A percentile compares a stretch with the other conserved stretches of the same genome.
phyloP scores from a whole-genome alignment of 2,797 vertebrate genomes.

The Mormyrus proboscirostris region DNA sequence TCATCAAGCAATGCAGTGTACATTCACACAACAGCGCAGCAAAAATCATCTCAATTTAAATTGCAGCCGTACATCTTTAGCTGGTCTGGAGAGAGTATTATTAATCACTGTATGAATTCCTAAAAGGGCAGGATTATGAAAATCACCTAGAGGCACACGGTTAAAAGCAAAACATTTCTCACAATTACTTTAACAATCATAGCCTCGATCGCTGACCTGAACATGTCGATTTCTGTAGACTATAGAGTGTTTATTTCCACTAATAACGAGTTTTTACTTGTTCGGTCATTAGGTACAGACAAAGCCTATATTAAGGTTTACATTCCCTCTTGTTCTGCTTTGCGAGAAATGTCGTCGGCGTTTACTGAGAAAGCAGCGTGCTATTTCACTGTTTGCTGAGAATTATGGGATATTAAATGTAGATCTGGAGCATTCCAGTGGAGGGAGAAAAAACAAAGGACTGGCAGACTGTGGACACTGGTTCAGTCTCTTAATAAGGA shows the following conservation, averaged over 20 bases:
- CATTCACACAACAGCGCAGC: background rate
- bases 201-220: background rate
- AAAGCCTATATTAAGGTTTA: background rate
- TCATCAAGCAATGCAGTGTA: background rate
- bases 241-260: background rate
- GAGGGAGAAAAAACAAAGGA: background rate
- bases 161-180: background rate
- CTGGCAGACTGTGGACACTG: background rate
- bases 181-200: background rate
- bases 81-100: background rate
- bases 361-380: background rate
- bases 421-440: background rate
- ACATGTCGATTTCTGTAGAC: background rate
- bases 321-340: background rate
- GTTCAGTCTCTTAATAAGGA: background rate
- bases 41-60: constrained; percentile 11
- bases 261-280: background rate
- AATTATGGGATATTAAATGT: background rate
- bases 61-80: background rate
- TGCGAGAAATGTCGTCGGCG: background rate
- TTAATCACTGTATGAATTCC: background rate
- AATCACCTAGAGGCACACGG: background rate
- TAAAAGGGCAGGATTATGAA: background rate
- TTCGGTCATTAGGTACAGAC: background rate
- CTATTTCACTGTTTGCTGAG: background rate